These are phyloP conservation scores for Yoshiicerus persimilis DNA, from an alignment of 1,140 invertebrate species.

Conservation along the genomic window DNA sequence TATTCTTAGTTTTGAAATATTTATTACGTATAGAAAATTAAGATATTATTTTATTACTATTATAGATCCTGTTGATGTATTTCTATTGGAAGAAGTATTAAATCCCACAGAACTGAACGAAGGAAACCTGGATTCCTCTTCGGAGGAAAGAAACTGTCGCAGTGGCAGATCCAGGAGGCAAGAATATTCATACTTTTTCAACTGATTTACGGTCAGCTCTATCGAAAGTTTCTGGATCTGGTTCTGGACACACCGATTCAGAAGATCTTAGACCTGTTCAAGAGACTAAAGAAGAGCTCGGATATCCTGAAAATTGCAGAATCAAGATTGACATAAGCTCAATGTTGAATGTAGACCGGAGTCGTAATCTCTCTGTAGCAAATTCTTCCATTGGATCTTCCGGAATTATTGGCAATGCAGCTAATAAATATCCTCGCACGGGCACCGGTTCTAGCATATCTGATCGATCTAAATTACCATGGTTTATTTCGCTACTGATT, in stretches of 20 bases:
- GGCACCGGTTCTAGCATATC: neutral
- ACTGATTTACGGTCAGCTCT: neutral
- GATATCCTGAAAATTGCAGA: neutral
- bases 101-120: neutral
- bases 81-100: too few species aligned
- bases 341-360: neutral
- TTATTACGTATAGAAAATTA: too few species aligned
- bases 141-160: neutral
- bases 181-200: neutral
- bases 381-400: neutral
- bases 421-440: neutral
- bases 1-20: too few species aligned
- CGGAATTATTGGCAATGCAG: neutral
- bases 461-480: conserved; percentile 14
- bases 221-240: neutral
- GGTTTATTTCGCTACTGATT: conserved; percentile 29
- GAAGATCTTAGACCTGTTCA: neutral
- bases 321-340: neutral
- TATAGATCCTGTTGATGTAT: too few species aligned
- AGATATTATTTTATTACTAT: too few species aligned
- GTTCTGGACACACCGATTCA: neutral
- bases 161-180: neutral
- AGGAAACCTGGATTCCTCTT: neutral
- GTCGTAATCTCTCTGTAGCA: neutral
- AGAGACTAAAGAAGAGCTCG: neutral